Base-by-base conservation (phyloP, 2,888 invertebrate genomes). In the Cerastis rubricosa region DNA sequence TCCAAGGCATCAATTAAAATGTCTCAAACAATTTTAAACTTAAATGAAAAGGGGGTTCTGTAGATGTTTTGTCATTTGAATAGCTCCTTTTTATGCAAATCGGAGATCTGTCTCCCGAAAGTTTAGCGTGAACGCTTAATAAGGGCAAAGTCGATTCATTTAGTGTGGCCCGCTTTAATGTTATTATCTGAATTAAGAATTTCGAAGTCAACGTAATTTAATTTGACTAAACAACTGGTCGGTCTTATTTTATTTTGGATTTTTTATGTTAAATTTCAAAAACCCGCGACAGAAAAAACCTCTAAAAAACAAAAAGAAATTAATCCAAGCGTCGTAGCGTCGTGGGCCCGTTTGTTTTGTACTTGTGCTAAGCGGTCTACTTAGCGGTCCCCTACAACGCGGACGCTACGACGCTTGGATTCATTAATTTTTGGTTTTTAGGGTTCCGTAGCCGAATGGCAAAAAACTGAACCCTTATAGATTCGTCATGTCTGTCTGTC, bases 51-150 rank as follows among this genome's bases (percentile, higher is more conserved):
- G 92, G 94, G 93, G 93, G 93, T 93, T 93, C 92, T 90, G 89
- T 90, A 88, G 93, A 94, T 95, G 94, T 95, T 95, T 95, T 94
- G 95, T 95, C 93, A 92, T 94, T 92, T 93, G 92, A 94, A 94
- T 92, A 93, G 90, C 90, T 92, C 94, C 95, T 95, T 95, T 95
- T 96, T 95, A 96, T 96, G 96, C 94, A 94, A 96, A 96, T 96
- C 91, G 78, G 87, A 92, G 92, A 93, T 94, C 92, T 93, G 87
- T 73, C 85, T 86, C 80, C 83, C 84, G 82, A 83, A 93, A 94
- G 91, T 93, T 95, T 91, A 89, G 86, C 90, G 92, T 85, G 90
- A 92, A 89, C 88, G 89, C 92, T 91, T 94, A 76, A 92, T 91
- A 92, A 91, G 92, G 92, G 69, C 84, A 83, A 80, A 81, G 86